Evolutionary conservation across 2,888 invertebrate genomes (phyloP), one percentile per base, ranked within the genome.

Genomic region (Spisula solida): DNA sequence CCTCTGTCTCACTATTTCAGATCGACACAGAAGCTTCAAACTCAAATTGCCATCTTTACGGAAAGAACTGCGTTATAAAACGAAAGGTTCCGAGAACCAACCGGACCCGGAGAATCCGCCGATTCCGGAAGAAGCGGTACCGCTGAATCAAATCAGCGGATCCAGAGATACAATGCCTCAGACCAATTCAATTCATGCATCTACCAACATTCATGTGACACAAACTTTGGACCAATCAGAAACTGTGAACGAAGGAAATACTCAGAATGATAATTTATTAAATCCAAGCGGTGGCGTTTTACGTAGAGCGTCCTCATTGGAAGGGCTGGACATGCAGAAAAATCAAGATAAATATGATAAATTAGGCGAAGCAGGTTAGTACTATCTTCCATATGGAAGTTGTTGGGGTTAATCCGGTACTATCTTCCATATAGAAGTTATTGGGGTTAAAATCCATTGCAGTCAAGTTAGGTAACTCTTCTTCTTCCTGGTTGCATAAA

Each of bases 21-120:
- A 95, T 93, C 95, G 96, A 25, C 96, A 96, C 88, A 94, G 95
- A 90, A 96, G 95, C 88, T 96, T 96, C 92, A 95, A 95, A 87
- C 93, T 96, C 31, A 95, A 96, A n/a, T 94, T 96, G 82, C 96
- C 96, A 47, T 96, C 96, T 29, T 95, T 96, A 55, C 93, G 96
- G 41, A 93, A 95, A 41, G 96, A 96, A 89, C 93, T 96, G 70
- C 91, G 94, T 31, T 91, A 93, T 51, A 93, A 93, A 85, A 89
- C 93, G 31, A 93, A 93, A 85, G 91, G 90, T 56, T 82, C 91
- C 34, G 93, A 94, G 34, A 81, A 88, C 47, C 41, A 78, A 56
- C 91, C 88, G 18, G 95, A 95, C 83, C 94, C 95, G 10, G 95
- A 95, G 87, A 95, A 95, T 87, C 95, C 95, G 10, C 93, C 94